Percentiles rank a stretch among this genome's conserved stretches.
Conservation (phyloP, 2,113 vertebrate species). For the Pandion haliaetus region DNA sequence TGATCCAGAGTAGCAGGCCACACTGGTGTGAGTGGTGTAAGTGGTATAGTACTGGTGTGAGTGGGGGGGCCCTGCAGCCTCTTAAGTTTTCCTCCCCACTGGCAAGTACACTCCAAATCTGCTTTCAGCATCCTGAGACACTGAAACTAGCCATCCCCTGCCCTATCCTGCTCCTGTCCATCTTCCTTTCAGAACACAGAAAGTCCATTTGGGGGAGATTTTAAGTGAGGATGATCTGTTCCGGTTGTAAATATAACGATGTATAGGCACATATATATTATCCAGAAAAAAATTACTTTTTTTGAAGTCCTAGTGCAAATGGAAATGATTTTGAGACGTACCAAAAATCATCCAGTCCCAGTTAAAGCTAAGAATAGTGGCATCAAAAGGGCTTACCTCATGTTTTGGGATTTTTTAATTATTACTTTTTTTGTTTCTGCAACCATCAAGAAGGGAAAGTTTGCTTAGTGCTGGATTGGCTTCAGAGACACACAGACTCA, state of each 20-base stretch:
- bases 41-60: not conserved
- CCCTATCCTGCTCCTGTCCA: not conserved
- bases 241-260: not conserved
- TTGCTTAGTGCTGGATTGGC: not conserved
- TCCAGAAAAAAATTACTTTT: not conserved
- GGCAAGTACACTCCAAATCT: not conserved
- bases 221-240: not conserved
- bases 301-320: not conserved
- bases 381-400: not conserved
- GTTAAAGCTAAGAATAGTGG: not conserved
- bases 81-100: not conserved
- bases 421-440: not conserved
- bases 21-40: not conserved
- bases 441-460: not conserved
- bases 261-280: not conserved
- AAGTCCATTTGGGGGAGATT: not conserved
- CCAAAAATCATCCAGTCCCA: not conserved
- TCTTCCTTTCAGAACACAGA: not conserved
- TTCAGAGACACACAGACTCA: not conserved
- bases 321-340: not conserved
- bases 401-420: not conserved
- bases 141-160: not conserved
- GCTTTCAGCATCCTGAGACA: not conserved
- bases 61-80: not conserved
- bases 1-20: not conserved